Conservation (phyloP, 2,797 vertebrate species). For the Dryobates pubescens region DNA sequence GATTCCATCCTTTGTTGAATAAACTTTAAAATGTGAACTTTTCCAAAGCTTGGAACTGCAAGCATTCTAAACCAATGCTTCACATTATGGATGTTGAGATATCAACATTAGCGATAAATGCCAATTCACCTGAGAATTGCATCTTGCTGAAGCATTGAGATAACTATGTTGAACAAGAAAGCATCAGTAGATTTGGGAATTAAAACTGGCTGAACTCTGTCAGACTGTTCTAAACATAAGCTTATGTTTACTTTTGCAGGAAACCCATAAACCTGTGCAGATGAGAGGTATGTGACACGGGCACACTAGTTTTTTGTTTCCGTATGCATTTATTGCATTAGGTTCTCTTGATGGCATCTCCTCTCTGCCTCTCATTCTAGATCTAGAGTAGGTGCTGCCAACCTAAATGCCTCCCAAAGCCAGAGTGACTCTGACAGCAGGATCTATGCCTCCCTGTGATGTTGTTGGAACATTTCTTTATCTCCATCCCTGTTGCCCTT, state of each 20-base stretch:
- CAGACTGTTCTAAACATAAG: neutral
- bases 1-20: neutral
- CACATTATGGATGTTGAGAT: rapidly evolving
- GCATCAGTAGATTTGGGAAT: neutral
- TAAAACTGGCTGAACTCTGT: neutral
- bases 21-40: neutral
- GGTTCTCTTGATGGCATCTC: neutral
- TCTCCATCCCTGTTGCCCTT: neutral
- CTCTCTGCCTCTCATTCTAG: neutral
- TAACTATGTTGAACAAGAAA: neutral
- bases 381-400: neutral
- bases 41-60: neutral
- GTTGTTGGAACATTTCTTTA: neutral
- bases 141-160: neutral
- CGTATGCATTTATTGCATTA: neutral
- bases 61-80: neutral
- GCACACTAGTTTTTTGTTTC: neutral
- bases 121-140: neutral
- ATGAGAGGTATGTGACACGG: neutral
- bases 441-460: neutral
- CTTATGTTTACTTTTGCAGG: neutral
- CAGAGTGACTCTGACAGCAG: neutral
- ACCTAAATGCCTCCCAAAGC: neutral
- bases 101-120: neutral
- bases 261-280: neutral